phyloP scores from a whole-genome alignment of 1,140 invertebrate species.

The Diachasma alloeum region DNA sequence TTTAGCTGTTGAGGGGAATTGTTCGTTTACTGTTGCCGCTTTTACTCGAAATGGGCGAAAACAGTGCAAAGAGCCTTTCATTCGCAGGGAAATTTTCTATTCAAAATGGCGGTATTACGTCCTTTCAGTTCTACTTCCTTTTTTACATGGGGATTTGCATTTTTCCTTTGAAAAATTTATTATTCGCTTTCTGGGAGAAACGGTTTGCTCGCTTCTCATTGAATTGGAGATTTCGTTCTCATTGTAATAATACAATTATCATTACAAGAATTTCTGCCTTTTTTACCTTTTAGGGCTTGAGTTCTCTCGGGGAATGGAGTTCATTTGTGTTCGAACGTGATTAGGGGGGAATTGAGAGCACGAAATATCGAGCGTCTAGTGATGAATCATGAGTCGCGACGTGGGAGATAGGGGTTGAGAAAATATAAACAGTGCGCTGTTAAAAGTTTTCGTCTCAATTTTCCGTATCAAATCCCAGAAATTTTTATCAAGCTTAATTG shows the following conservation, averaged over 20 bases:
- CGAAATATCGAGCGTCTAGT: not conserved
- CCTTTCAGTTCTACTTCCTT: not conserved
- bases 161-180: not conserved
- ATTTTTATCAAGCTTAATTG: too few species aligned
- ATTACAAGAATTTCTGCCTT: not conserved
- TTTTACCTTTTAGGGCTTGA: not conserved
- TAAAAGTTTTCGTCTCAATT: too few species aligned
- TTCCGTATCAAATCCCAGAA: too few species aligned
- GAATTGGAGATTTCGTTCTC: not conserved
- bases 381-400: not conserved
- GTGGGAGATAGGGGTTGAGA: too few species aligned
- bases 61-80: not conserved
- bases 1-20: not conserved
- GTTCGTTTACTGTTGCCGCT: not conserved
- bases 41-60: not conserved
- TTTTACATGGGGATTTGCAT: not conserved
- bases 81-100: not conserved
- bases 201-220: not conserved
- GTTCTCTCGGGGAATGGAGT: not conserved
- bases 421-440: too few species aligned
- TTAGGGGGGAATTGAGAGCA: not conserved
- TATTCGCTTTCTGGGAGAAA: not conserved
- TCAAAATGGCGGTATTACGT: not conserved
- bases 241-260: not conserved
- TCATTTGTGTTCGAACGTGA: not conserved